Conservation (phyloP, 2,888 invertebrate species). For the Eupithecia centaureata region DNA sequence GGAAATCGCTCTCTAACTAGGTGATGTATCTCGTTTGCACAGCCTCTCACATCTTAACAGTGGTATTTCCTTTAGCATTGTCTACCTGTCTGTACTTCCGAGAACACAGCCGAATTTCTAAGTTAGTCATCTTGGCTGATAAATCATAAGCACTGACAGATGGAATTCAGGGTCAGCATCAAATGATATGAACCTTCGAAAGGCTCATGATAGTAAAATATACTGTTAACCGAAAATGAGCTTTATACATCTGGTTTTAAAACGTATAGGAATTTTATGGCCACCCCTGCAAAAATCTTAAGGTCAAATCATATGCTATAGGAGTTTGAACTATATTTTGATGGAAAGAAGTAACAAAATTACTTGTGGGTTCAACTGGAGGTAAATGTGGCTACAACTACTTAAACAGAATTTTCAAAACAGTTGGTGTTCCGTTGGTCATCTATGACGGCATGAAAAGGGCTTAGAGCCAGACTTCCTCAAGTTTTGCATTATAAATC, state of each 20-base stretch:
- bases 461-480: constrained; percentile 29
- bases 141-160: constrained; percentile 55
- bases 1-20: neutral
- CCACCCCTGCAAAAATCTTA: neutral
- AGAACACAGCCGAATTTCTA: constrained; percentile 60
- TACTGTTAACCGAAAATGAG: neutral
- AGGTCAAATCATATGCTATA: neutral
- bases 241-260: constrained; percentile 6
- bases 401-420: neutral
- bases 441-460: constrained; percentile 27
- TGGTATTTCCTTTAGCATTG: constrained; percentile 68
- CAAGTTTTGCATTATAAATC: constrained; percentile 21
- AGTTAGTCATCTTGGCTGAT: constrained; percentile 66
- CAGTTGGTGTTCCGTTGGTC: neutral
- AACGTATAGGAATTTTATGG: neutral
- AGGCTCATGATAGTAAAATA: constrained; percentile 1
- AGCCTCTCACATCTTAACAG: constrained; percentile 5
- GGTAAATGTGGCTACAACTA: neutral
- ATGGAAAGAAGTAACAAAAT: neutral
- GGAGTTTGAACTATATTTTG: neutral
- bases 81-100: constrained; percentile 58
- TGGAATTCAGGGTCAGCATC: constrained; percentile 45
- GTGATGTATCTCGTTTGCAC: constrained; percentile 3
- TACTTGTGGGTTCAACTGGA: neutral
- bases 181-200: constrained; percentile 4